A percentile compares a stretch with the other conserved stretches of the same genome.
Conservation (phyloP, 2,797 vertebrate species). For the Myotis daubentonii region DNA sequence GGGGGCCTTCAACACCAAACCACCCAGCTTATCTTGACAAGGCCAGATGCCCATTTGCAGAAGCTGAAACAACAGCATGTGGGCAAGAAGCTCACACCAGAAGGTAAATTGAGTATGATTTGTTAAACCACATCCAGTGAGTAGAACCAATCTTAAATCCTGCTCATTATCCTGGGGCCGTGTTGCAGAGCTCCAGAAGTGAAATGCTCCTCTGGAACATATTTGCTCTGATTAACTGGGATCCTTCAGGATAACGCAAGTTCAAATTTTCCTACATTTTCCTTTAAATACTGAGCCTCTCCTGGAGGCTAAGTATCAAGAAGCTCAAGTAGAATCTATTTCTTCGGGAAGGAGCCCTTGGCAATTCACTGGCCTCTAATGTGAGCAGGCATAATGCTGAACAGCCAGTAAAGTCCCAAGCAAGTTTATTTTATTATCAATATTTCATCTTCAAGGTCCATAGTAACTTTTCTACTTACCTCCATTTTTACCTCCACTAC, state of each 20-base stretch:
- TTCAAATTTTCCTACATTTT: constrained; percentile 13
- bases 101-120: background rate
- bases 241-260: background rate
- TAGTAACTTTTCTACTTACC: background rate
- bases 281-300: background rate
- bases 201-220: background rate
- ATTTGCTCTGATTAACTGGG: background rate
- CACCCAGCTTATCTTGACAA: background rate
- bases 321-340: constrained; percentile 28
- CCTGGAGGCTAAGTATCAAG: background rate
- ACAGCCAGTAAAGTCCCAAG: constrained; percentile 77
- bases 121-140: background rate
- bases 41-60: background rate
- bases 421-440: constrained; percentile 65
- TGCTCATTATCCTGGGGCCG: background rate
- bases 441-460: constrained; percentile 61
- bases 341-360: constrained; percentile 3
- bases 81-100: background rate
- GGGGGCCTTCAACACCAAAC: background rate
- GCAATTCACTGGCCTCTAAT: constrained; percentile 74
- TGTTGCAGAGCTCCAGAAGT: background rate
- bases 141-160: background rate
- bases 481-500: background rate
- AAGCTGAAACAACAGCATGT: background rate
- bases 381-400: constrained; percentile 84